A percentile compares a stretch with the other conserved stretches of the same genome.
Evolutionary conservation across 2,113 vertebrate genomes (phyloP).

Genomic region (Anoplopoma fimbria): DNA sequence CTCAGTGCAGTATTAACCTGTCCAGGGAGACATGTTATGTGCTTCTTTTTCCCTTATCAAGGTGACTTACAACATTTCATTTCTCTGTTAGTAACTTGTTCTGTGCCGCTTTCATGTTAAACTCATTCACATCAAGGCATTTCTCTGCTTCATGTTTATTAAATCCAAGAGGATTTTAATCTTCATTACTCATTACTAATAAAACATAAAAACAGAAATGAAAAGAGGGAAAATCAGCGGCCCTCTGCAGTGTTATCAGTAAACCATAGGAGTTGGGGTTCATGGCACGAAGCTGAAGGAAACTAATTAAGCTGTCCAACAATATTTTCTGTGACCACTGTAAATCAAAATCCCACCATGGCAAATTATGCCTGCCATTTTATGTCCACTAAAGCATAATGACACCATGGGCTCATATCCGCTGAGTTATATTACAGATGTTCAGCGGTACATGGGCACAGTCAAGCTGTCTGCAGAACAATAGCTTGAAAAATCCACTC

Average conservation of each 20-base stretch:
- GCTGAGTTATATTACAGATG: background rate
- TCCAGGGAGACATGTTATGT: background rate
- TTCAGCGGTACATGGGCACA: background rate
- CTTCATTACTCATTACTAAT: background rate
- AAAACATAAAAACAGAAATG: background rate
- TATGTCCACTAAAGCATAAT: constrained; percentile 11
- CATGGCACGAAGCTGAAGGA: constrained; percentile 20
- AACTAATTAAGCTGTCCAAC: constrained; percentile 58
- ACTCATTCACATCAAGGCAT: background rate
- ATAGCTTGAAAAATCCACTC: background rate
- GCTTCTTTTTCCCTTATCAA: constrained; percentile 4
- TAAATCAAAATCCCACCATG: constrained; percentile 53
- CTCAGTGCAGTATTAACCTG: constrained; percentile 18
- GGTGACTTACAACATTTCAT: constrained; percentile 10
- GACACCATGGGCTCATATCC: constrained; percentile 35
- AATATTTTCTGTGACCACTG: constrained; percentile 47
- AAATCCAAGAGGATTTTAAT: constrained; percentile 7
- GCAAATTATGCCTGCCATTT: constrained; percentile 36
- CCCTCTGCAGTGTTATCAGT: constrained; percentile 18
- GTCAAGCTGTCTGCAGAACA: background rate
- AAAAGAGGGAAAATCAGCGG: constrained; percentile 11
- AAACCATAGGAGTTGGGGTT: background rate
- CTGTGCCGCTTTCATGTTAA: background rate
- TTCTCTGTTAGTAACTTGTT: background rate
- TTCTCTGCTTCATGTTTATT: constrained; percentile 1